Base-by-base conservation (phyloP, 2,113 vertebrate genomes). In the Elanoides forficatus region DNA sequence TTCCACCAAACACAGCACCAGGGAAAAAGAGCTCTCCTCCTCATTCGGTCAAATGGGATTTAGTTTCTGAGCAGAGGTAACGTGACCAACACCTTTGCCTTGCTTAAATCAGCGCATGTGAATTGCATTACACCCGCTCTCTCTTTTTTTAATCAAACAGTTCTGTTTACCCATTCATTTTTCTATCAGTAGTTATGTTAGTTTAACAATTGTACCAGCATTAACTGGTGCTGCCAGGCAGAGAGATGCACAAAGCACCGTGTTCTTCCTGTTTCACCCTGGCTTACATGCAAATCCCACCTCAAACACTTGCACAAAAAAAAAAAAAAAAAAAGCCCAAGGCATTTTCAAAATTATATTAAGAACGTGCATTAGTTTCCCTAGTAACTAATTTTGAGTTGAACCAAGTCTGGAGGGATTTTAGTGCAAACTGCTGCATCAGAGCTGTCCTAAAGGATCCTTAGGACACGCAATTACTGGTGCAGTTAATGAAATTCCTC, bases 151-250 rank as follows among this genome's bases (percentile, higher is more conserved):
- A 55, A 87, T 89, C 93, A 85, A 79, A 82, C 53, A 50, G 65
- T n/a, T 93, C 55, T 95, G 75, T 96, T 96, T 96, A 63, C 94
- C 45, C 92, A 40, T 34, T 89, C 55, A 43, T 34, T 93, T 82
- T 74, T 72, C 67, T 89, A 92, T 62, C 76, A 81, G 90, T 4
- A 22, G 71, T 56, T 88, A 45, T 8, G 19, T 90, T 82, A 68
- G 89, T 5, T 52, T 27, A 82, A 88, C 67, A 62, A 80, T 60
- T n/a, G 52, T 17, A 88, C 72, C 56, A 62, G 56, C 79, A 59
- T 73, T 42, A 83, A 32, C 78, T 48, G 80, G 82, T 53, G 80
- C 78, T 72, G 66, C 94, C 75, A 86, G 96, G 86, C 93, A 88
- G 76, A 73, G 45, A 48, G 56, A 55, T 14, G 8, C 55, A 86